Percentiles rank a stretch among this genome's conserved stretches.
Evolutionary conservation across 2,888 invertebrate genomes (phyloP).

Genomic region (Conomelus anceps): DNA sequence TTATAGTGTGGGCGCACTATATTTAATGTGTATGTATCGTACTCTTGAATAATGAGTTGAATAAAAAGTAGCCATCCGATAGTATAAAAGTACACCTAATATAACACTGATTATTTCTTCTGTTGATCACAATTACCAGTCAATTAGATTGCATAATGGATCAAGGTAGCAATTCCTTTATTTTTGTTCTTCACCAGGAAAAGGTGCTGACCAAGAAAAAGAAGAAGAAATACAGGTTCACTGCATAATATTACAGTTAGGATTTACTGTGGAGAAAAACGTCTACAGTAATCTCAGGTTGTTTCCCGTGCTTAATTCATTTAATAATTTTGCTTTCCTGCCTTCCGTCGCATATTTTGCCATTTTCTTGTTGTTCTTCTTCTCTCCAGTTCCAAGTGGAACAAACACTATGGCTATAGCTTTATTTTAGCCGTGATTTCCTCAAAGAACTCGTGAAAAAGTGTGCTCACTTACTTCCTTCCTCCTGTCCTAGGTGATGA

Average conservation of each 20-base stretch:
- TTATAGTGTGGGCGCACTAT: too few relatives aligned
- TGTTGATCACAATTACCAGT: not conserved
- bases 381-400: not conserved
- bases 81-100: too few relatives aligned
- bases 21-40: too few relatives aligned
- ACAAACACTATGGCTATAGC: not conserved
- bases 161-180: not conserved
- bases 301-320: not conserved
- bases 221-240: not conserved
- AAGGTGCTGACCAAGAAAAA: not conserved
- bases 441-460: not conserved
- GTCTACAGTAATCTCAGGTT: not conserved
- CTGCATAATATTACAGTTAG: not conserved
- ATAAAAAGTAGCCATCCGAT: too few relatives aligned
- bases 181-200: not conserved
- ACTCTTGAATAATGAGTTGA: too few relatives aligned
- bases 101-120: too few relatives aligned
- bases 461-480: not conserved
- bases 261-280: not conserved
- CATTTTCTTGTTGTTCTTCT: not conserved
- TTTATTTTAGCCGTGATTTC: not conserved
- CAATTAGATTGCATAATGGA: not conserved
- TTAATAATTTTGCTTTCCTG: not conserved
- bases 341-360: not conserved
- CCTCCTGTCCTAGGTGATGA: not conserved